Conservation (phyloP, 2,113 vertebrate genomes). For the Empidonax traillii region DNA sequence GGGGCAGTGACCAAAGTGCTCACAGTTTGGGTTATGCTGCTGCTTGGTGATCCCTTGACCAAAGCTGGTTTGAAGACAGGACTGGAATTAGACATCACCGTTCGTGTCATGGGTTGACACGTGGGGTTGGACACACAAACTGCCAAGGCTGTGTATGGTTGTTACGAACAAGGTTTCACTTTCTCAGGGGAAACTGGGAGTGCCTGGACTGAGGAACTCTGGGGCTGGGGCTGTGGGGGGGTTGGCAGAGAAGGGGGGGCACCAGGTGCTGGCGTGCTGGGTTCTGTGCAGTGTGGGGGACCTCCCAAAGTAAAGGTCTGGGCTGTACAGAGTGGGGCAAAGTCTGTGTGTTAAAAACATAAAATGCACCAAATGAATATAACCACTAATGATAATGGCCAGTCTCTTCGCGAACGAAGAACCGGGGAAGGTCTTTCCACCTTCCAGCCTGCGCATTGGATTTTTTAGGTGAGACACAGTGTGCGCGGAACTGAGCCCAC, state of each 20-base stretch:
- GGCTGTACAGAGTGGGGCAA: background rate
- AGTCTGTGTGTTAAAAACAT: background rate
- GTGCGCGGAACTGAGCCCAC: too few relatives aligned
- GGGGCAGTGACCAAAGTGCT: background rate
- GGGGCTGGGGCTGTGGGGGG: too few relatives aligned
- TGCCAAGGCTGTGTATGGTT: accelerated
- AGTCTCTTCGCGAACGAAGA: too few relatives aligned
- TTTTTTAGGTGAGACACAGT: too few relatives aligned
- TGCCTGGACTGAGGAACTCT: background rate
- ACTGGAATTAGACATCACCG: accelerated
- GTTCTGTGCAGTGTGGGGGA: background rate
- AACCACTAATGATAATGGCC: too few relatives aligned
- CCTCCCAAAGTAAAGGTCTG: accelerated
- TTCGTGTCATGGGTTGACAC: accelerated
- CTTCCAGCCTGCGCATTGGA: too few relatives aligned
- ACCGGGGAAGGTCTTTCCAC: too few relatives aligned
- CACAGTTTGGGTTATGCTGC: accelerated
- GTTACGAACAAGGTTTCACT: accelerated
- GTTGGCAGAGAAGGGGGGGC: background rate
- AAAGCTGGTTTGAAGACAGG: background rate
- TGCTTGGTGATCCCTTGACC: background rate
- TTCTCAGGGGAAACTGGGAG: background rate
- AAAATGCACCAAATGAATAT: background rate
- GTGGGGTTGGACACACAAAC: accelerated
- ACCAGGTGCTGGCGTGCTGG: accelerated